Evolutionary conservation across 2,888 invertebrate genomes (phyloP).

Genomic region (Drosophila anomelani): DNA sequence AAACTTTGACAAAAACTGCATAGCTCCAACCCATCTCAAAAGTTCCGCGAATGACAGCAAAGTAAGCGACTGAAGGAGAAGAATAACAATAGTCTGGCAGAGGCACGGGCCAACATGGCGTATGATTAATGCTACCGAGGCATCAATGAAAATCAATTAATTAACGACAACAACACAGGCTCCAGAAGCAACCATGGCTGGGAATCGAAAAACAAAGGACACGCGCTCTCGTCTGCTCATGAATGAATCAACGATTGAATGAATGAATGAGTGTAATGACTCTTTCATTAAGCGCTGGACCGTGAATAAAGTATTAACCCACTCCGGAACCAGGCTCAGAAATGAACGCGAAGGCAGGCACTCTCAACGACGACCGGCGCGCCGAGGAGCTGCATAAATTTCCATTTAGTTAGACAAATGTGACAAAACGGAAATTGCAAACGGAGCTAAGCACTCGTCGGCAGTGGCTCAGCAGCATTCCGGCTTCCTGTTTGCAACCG

Average conservation of each 20-base stretch:
- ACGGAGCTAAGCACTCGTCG: conserved; percentile 52
- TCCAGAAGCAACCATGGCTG: neutral
- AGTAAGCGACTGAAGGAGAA: conserved; percentile 1
- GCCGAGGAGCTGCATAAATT: conserved; percentile 63
- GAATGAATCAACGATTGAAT: conserved; percentile 64
- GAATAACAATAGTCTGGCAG: conserved; percentile 30
- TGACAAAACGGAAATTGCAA: conserved; percentile 76
- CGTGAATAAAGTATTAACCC: conserved; percentile 68
- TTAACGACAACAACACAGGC: conserved; percentile 52
- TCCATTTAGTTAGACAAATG: conserved; percentile 76
- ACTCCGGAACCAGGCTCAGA: conserved; percentile 8
- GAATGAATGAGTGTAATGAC: conserved; percentile 69
- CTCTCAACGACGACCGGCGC: neutral
- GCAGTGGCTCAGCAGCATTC: conserved; percentile 53
- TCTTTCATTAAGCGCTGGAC: conserved; percentile 65
- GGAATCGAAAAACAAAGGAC: conserved; percentile 36
- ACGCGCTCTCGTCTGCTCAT: conserved; percentile 47
- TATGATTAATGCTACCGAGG: conserved; percentile 65
- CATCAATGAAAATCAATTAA: conserved; percentile 66
- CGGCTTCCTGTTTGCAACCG: conserved; percentile 54
- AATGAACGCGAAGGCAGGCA: neutral
- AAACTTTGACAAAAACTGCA: conserved; percentile 41
- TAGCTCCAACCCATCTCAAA: conserved; percentile 5
- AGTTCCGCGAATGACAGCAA: conserved; percentile 7
- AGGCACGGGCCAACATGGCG: conserved; percentile 48